Evolutionary conservation across 2,113 vertebrate species (phyloP).

Genomic region (Cottus gobio): DNA sequence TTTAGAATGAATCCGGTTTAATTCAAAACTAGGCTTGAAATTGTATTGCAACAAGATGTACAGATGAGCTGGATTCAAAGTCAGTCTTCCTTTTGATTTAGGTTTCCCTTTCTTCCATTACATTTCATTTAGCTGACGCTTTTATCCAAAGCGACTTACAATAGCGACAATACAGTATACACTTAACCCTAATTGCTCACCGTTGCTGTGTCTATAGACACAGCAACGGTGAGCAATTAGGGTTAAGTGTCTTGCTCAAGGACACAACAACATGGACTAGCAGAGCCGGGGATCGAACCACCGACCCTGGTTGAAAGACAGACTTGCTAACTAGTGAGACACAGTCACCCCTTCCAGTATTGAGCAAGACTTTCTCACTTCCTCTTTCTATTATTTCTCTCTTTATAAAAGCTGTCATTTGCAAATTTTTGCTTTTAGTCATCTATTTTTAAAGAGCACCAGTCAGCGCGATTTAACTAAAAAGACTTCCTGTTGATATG

Average conservation of each 20-base stretch:
- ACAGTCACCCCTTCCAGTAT: too few species aligned
- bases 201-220: too few species aligned
- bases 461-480: neutral
- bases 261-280: too few species aligned
- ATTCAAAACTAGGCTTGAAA: neutral
- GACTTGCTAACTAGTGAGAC: too few species aligned
- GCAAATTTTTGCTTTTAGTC: neutral
- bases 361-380: conserved; percentile 32
- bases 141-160: too few species aligned
- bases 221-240: too few species aligned
- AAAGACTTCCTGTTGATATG: neutral
- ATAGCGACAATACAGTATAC: too few species aligned
- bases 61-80: neutral
- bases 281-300: too few species aligned
- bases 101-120: neutral
- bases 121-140: too few species aligned
- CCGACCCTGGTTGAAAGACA: too few species aligned
- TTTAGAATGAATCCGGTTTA: neutral
- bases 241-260: too few species aligned
- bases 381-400: conserved; percentile 20
- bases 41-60: neutral
- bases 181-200: too few species aligned
- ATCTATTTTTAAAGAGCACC: neutral
- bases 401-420: neutral
- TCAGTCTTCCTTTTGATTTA: neutral